A percentile compares a stretch with the other conserved stretches of the same genome.
Conservation (phyloP, 2,797 vertebrate genomes). For the Sebastes nivosus region DNA sequence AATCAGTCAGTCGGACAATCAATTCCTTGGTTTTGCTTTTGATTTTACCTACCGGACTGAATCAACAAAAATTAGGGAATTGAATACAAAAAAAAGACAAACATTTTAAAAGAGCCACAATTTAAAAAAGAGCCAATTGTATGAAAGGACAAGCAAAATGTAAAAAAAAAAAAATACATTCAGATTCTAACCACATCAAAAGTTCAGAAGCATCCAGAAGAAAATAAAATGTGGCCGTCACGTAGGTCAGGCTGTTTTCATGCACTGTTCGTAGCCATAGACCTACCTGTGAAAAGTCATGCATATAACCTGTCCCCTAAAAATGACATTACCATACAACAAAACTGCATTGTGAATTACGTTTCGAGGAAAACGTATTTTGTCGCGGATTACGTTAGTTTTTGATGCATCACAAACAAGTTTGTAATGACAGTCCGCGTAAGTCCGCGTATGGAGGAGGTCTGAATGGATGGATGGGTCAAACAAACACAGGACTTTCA, state of each 20-base stretch:
- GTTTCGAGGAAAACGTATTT: too few relatives aligned
- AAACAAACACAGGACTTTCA: too few relatives aligned
- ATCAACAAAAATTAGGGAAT: neutral
- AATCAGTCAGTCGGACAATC: neutral
- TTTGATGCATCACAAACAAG: too few relatives aligned
- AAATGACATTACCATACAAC: too few relatives aligned
- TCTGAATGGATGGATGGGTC: too few relatives aligned
- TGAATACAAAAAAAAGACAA: neutral
- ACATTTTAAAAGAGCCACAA: neutral
- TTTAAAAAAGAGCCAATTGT: neutral
- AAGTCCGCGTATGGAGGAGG: too few relatives aligned
- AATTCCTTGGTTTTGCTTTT: neutral
- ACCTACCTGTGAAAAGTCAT: too few relatives aligned
- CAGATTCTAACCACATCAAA: neutral
- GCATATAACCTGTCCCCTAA: too few relatives aligned
- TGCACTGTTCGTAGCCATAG: neutral
- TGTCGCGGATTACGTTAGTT: too few relatives aligned
- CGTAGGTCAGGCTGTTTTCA: too few relatives aligned
- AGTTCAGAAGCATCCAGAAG: neutral
- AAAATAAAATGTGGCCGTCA: neutral
- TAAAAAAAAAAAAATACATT: neutral
- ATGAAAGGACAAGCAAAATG: neutral
- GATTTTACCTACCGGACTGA: neutral
- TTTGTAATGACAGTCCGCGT: rapidly evolving
- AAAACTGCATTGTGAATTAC: too few relatives aligned